Evolutionary conservation across 2,888 invertebrate species (phyloP), one percentile per base, ranked within the genome.

Genomic region (Xanthostigma xanthostigma): DNA sequence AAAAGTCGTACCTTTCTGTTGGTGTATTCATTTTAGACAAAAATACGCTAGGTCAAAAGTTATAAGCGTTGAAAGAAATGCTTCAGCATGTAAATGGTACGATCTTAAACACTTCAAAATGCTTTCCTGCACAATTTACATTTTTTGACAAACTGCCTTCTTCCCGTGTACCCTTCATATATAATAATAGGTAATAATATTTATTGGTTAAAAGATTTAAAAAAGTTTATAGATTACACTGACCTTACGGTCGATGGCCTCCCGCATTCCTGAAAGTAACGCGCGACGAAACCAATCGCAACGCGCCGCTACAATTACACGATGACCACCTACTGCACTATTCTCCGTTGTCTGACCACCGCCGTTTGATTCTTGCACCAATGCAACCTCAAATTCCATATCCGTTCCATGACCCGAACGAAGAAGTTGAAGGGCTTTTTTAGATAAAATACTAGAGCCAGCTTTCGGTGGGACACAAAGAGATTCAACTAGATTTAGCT

Each of bases 221-320:
- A n/a, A n/a, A n/a, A n/a, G n/a, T n/a, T n/a, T n/a, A n/a, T n/a
- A n/a, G n/a, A 39, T 39, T 46, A 37, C 27, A 27, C 27, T 27
- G 6, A 56, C 62, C 56, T 60, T 79, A 79, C 75, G 77, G 59
- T 78, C 76, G 53, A 82, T 80, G 27, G 79, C 75, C 64, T 82
- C 82, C 57, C 76, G 70, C 82, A 82, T 82, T 45, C 81, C 82
- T 44, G 79, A 80, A 41, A 78, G 68, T 12, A 82, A 63, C 1
- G 81, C 82, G 55, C 80, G 67, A 44, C 78, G 68, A 60, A 81
- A 81, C 81, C 81, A 81, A 60, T 80, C 79, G 64, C 81, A 81
- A 46, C 79, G 66, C 1, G 81, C 70, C 4, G 81, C 78, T 11
- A 81, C 75, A 50, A 81, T 74, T 10, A 80, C 79, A 49, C 81